Base-by-base conservation (phyloP, 2,797 vertebrate genomes). In the Arctocebus calabarensis region DNA sequence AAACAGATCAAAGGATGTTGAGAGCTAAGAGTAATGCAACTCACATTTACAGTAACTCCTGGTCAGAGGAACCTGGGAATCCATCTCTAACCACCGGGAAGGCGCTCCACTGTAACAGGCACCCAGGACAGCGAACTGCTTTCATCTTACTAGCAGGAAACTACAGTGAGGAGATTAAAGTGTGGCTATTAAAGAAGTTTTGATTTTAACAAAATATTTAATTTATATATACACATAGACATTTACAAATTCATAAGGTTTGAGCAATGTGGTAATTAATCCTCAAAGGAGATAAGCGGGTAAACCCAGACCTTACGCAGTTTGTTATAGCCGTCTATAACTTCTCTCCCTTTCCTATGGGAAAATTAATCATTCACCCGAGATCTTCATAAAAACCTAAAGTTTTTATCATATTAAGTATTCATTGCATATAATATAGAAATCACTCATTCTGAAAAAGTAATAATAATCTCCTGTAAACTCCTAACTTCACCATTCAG, bases 1-100 rank as follows among this genome's bases (percentile, higher is more conserved):
- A 78, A 61, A 93, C 62, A 68, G 40, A 98, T 95, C 45, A 97
- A 97, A 98, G 59, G 27, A 96, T 91, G 95, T 96, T 61, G 96
- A 71, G 88, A 97, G 74, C 94, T 95, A 96, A 75, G 84, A 97
- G 95, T 96, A 96, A 95, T 59, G 55, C 52, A 91, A 79, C 81
- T 78, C 94, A 84, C 2, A 92, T 96, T 93, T 78, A 86, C 87
- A 94, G 97, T 64, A 84, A 93, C 48, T 95, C 91, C 88, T 73
- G 43, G 57, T 90, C 52, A 96, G 90, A 73, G 81, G 59, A 94
- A 25, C 64, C 75, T 77, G 77, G 85, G 97, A 96, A 97, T 94
- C 77, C 52, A 96, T 96, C 45, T 84, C 17, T 37, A 61, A 32
- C 16, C 66, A 77, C 17, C 37, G 70, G 29, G 52, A 94, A 96